These are phyloP conservation scores for Lampris incognitus DNA, from an alignment of 2,113 vertebrate genomes.

Conservation along the genomic window DNA sequence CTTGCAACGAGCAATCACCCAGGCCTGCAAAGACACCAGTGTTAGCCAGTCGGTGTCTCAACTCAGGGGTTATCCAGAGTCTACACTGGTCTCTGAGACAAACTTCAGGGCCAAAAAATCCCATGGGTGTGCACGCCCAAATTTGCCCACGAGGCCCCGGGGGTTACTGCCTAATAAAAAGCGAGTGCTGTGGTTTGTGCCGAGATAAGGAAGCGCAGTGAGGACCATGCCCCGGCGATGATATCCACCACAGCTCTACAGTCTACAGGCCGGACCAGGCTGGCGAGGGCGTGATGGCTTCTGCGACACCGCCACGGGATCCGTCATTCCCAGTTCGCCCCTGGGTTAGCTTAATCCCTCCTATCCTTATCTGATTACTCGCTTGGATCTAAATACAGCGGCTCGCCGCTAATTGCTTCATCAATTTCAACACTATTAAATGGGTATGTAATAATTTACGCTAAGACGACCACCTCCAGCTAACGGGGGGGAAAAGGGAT, in stretches of 20 bases:
- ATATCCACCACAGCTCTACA: background rate
- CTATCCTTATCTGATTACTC: constrained; percentile 48
- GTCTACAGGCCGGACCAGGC: constrained; percentile 5
- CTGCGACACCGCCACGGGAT: constrained; percentile 17
- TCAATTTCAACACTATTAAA: constrained; percentile 60
- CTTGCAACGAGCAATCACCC: no score
- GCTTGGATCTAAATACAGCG: constrained; percentile 58
- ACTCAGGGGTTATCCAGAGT: no score
- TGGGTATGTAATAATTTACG: constrained; percentile 45
- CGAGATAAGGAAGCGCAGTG: background rate
- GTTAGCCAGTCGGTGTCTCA: no score
- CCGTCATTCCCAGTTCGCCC: constrained; percentile 26
- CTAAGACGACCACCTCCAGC: constrained; percentile 52
- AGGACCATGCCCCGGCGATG: background rate
- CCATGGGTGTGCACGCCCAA: no score
- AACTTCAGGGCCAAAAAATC: no score
- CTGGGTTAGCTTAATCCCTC: constrained; percentile 39
- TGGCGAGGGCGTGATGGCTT: constrained; percentile 1
- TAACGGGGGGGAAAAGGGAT: constrained; percentile 29
- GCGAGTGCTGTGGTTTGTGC: no score
- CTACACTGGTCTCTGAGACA: no score
- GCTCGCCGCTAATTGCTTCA: constrained; percentile 56
- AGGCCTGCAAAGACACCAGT: no score
- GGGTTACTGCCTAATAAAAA: no score
- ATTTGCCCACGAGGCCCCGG: no score